Evolutionary conservation across 2,888 invertebrate genomes (phyloP).

Genomic region (Cephus pygmeus): DNA sequence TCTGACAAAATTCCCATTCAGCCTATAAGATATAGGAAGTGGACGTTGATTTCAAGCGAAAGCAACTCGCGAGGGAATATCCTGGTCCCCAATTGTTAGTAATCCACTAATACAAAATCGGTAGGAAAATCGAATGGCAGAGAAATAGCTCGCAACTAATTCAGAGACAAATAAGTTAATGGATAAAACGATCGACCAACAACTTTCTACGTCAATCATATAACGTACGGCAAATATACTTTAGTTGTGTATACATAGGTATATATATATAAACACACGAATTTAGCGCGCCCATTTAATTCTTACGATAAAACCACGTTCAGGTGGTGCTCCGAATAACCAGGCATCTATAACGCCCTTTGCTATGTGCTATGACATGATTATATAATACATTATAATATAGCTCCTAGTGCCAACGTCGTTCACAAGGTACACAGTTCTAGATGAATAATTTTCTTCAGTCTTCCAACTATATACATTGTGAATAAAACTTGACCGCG

Average conservation of each 20-base stretch:
- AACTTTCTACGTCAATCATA: not conserved
- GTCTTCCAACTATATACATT: not conserved
- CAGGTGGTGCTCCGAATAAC: no score
- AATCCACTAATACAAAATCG: not conserved
- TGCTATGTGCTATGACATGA: no score
- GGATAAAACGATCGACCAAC: constrained; percentile 15
- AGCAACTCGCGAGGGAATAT: not conserved
- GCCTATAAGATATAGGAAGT: not conserved
- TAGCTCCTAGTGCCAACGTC: not conserved
- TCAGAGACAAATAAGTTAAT: constrained; percentile 15
- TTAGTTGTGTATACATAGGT: no score
- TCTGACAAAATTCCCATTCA: constrained; percentile 1
- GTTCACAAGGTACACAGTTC: not conserved
- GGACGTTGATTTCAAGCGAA: not conserved
- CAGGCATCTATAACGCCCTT: no score
- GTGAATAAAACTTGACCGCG: not conserved
- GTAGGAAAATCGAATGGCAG: not conserved
- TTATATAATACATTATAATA: not conserved
- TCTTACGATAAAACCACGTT: no score
- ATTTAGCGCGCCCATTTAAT: constrained; percentile 9
- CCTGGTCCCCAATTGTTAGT: not conserved
- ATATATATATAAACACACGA: no score
- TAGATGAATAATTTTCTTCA: not conserved
- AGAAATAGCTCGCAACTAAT: not conserved
- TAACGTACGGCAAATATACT: not conserved